phyloP scores from a whole-genome alignment of 2,797 vertebrate species.

The Labroides dimidiatus region DNA sequence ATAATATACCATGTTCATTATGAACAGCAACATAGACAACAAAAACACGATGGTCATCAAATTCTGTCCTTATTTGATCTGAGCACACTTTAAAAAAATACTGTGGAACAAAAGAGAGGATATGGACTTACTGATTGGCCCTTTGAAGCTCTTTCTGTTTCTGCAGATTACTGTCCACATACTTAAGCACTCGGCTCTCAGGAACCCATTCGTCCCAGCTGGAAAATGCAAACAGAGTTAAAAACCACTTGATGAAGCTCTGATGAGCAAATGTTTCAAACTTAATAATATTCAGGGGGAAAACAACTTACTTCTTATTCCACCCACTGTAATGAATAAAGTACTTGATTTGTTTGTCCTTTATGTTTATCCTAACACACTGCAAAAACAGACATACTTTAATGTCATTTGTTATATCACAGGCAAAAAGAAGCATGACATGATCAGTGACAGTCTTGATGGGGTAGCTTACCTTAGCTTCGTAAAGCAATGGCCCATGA shows the following conservation, averaged over 20 bases:
- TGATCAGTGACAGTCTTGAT: constrained; percentile 8
- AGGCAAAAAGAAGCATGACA: background rate
- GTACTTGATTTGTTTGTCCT: constrained; percentile 99
- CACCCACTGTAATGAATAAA: constrained; percentile 99
- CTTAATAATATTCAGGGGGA: constrained; percentile 2
- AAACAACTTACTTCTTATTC: constrained; percentile 99
- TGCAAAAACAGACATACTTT: constrained; percentile 74
- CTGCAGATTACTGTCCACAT: constrained; percentile 99
- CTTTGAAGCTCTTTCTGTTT: constrained; percentile 99
- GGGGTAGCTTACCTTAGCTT: constrained; percentile 94
- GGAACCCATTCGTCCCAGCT: constrained; percentile 99
- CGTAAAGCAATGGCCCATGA: constrained; percentile 99
- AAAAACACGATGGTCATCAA: background rate
- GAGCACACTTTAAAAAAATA: background rate
- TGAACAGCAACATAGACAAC: background rate
- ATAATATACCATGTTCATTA: too few relatives aligned
- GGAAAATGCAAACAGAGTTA: constrained; percentile 38
- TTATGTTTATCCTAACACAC: constrained; percentile 99
- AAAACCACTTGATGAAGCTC: constrained; percentile 1
- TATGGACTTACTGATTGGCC: constrained; percentile 94
- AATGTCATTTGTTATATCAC: background rate
- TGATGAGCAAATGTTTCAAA: background rate
- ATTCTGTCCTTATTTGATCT: background rate
- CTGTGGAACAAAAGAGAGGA: background rate
- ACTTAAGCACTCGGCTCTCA: constrained; percentile 99